These are phyloP conservation scores for Vicugna pacos DNA, from an alignment of 2,113 vertebrate species.

Conservation along the genomic window DNA sequence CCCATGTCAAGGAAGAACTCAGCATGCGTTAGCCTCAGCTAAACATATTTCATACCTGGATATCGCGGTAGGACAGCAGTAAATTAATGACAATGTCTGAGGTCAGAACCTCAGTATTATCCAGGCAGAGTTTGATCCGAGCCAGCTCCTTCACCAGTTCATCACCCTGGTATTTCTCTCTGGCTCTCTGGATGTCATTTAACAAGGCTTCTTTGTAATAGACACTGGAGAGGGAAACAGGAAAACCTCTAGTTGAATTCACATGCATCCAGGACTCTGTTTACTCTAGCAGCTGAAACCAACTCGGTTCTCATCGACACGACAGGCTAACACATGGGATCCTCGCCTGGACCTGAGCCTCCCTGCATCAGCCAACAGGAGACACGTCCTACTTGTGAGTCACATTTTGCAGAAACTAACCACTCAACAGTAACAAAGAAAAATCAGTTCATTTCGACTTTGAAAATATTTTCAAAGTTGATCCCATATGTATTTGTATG, in stretches of 20 bases:
- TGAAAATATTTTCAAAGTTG: slow-evolving; percentile 18
- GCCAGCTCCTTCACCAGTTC: slow-evolving; percentile 95
- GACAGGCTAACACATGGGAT: not conserved
- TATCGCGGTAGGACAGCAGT: slow-evolving; percentile 97
- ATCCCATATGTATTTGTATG: not conserved
- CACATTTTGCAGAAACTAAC: not conserved
- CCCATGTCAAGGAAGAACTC: not conserved
- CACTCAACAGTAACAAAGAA: not conserved
- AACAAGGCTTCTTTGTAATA: slow-evolving; percentile 95
- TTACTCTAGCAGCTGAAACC: not conserved
- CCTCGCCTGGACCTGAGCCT: not conserved
- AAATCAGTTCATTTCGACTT: not conserved
- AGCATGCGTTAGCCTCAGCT: not conserved
- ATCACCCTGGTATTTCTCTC: slow-evolving; percentile 96
- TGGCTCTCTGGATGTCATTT: slow-evolving; percentile 95
- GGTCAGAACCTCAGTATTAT: slow-evolving; percentile 95
- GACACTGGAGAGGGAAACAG: slow-evolving; percentile 85
- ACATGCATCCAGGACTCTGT: not conserved
- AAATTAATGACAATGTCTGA: slow-evolving; percentile 97
- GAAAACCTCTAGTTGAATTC: not conserved
- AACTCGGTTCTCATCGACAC: not conserved
- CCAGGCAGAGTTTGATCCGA: slow-evolving; percentile 95
- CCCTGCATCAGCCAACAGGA: not conserved
- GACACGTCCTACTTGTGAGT: not conserved
- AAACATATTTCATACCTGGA: slow-evolving; percentile 90